A percentile compares a stretch with the other conserved stretches of the same genome.
Conservation (phyloP, 2,888 invertebrate species). For the Ochropleura leucogaster region DNA sequence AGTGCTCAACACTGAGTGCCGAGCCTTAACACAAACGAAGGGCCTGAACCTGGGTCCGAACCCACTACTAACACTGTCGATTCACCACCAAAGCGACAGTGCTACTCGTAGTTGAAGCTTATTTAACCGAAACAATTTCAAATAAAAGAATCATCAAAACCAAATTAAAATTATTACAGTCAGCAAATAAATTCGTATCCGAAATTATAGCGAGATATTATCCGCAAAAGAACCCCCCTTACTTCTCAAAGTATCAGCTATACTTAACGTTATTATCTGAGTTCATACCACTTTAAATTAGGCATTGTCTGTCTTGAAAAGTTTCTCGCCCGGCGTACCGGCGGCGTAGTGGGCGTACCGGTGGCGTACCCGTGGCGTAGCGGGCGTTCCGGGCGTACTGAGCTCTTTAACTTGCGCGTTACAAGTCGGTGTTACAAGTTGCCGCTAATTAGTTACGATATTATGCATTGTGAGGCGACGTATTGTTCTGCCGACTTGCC, state of each 20-base stretch:
- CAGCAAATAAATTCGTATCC: conserved; percentile 1
- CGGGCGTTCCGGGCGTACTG: conserved; percentile 33
- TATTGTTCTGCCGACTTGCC: conserved; percentile 48
- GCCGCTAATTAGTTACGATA: conserved; percentile 67
- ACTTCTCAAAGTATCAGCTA: conserved; percentile 59
- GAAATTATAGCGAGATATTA: conserved; percentile 13
- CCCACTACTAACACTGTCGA: not conserved
- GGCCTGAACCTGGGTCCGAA: not conserved
- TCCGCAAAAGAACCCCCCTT: conserved; percentile 25
- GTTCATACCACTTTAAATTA: conserved; percentile 72
- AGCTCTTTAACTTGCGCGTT: conserved; percentile 60
- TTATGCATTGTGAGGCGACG: conserved; percentile 64
- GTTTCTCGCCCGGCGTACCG: conserved; percentile 47
- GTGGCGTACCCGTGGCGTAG: conserved; percentile 17
- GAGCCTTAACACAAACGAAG: not conserved
- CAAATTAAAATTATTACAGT: too few species aligned
- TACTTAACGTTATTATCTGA: conserved; percentile 70
- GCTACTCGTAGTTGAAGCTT: not conserved
- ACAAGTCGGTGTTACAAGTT: conserved; percentile 56
- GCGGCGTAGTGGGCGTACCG: conserved; percentile 16
- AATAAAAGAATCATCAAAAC: not conserved
- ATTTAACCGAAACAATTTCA: not conserved
- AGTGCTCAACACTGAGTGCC: too few species aligned
- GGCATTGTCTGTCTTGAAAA: conserved; percentile 69
- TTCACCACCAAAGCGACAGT: too few species aligned